Percentiles rank a stretch among this genome's conserved stretches.
phyloP scores from a whole-genome alignment of 2,797 vertebrate species.

The Cephalopachus bancanus region DNA sequence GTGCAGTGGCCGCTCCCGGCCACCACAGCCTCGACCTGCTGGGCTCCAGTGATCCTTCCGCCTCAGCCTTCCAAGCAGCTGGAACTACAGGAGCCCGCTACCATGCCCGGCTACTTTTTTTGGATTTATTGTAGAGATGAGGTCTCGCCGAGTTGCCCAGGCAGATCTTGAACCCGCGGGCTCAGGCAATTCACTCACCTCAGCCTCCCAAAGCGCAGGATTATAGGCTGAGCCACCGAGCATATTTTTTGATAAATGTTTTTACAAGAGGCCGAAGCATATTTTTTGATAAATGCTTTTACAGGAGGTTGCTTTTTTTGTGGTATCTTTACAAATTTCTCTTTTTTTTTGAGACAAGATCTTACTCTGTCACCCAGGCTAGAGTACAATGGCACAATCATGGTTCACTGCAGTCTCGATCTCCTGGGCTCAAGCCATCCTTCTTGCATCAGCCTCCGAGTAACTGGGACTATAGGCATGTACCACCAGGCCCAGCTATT shows the following conservation, averaged over 20 bases:
- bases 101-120: not conserved
- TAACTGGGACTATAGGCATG: too few relatives aligned
- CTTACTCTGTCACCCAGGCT: too few relatives aligned
- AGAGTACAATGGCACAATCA: too few relatives aligned
- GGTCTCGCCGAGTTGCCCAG: not conserved
- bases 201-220: not conserved
- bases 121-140: not conserved
- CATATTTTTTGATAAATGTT: too few relatives aligned
- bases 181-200: not conserved
- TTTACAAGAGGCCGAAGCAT: not conserved
- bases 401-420: too few relatives aligned
- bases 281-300: not conserved
- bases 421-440: too few relatives aligned
- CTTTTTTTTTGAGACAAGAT: too few relatives aligned
- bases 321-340: not conserved
- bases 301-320: not conserved
- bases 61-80: not conserved
- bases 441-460: too few relatives aligned
- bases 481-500: too few relatives aligned
- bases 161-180: not conserved
- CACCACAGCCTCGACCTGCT: not conserved
- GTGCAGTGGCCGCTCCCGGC: too few relatives aligned
- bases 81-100: not conserved
- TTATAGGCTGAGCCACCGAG: not conserved
- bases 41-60: not conserved